Base-by-base conservation (phyloP, 2,797 vertebrate genomes). In the Enteromius argenteus region DNA sequence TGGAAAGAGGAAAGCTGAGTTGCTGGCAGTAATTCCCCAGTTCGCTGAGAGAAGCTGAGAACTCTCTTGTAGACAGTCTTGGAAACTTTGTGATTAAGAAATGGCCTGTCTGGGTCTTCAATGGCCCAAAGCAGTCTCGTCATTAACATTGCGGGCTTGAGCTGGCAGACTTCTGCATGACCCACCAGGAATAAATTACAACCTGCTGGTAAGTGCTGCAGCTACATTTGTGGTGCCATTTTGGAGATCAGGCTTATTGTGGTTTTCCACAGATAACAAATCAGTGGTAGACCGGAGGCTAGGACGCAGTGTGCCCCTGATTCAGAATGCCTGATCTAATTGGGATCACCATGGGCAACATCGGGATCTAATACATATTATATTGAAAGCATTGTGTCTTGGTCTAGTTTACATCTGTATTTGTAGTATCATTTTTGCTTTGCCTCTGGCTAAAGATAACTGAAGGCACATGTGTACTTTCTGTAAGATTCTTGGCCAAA, bases 151-250 rank as follows among this genome's bases (percentile, higher is more conserved):
- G 71, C 86, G 85, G 81, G 60, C 56, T 30, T 74, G 3, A 83
- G 49, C 78, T 83, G 78, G 75, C 88, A 82, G 89, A 89, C 89
- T 92, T 83, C 87, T 86, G 89, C 71, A 88, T 93, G 94, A 91
- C 91, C 88, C 83, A 85, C 82, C 86, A 85, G 71, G 84, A 87
- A 91, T 81, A 93, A 94, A 95, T 94, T 92, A 94, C 86, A 94
- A 89, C 91, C 91, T 86, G 89, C 88, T 88, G 81, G 87, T 86
- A 86, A 88, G 84, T 88, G 84, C 85, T 87, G 35, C 89, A 87
- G 83, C 83, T 91, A 85, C 81, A 85, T 90, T 90, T 90, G 90
- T 84, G 91, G 90, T 90, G 88, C 86, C 88, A 86, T 90, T 92
- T 88, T 92, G 56, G n/a, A 89, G 91, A 91, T 93, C 83, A 83